phyloP scores from a whole-genome alignment of 2,797 vertebrate genomes.

The Mormyrus proboscirostris region DNA sequence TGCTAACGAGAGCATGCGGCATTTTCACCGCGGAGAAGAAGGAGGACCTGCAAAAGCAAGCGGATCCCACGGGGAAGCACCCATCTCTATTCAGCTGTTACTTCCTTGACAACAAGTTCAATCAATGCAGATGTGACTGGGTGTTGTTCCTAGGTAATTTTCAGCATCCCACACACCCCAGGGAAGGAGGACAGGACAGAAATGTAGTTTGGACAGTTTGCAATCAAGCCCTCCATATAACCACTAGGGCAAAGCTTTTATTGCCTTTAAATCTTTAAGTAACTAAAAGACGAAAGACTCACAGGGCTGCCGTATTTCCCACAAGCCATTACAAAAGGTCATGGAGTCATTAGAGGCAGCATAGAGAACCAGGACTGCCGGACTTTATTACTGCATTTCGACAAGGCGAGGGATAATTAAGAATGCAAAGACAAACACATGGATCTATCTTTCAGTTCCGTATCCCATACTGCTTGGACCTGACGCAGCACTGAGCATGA shows the following conservation, averaged over 20 bases:
- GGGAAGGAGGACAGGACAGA: background rate
- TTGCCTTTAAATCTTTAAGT: slow-evolving; percentile 4
- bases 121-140: slow-evolving; percentile 36
- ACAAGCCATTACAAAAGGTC: background rate
- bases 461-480: background rate
- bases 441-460: background rate
- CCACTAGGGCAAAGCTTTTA: background rate
- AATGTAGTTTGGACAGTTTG: background rate
- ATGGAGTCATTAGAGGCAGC: background rate
- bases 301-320: background rate
- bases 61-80: slow-evolving; percentile 12
- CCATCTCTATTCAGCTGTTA: slow-evolving; percentile 29
- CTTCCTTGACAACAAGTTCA: slow-evolving; percentile 24
- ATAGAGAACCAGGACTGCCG: background rate
- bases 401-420: background rate
- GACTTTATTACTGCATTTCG: background rate
- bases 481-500: background rate
- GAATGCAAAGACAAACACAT: background rate
- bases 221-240: slow-evolving; percentile 21
- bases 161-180: slow-evolving; percentile 18
- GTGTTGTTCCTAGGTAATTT: slow-evolving; percentile 5
- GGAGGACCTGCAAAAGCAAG: background rate
- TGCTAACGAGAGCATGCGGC: background rate
- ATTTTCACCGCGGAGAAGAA: background rate
- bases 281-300: slow-evolving; percentile 3